These are phyloP conservation scores for Gymnosoma rotundatum DNA, from an alignment of 2,888 invertebrate species.

Conservation along the genomic window DNA sequence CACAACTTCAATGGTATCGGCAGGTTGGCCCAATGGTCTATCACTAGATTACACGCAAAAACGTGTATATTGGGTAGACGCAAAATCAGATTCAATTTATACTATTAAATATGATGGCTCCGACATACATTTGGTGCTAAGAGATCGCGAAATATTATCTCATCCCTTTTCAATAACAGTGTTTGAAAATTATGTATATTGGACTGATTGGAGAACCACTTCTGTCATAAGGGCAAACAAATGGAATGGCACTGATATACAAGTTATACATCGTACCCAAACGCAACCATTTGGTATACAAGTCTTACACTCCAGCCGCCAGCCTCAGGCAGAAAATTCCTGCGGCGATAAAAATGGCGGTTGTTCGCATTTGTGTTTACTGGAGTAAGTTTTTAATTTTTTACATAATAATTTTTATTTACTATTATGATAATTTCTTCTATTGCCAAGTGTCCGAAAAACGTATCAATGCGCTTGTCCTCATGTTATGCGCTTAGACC, in stretches of 20 bases:
- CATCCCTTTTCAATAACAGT: slow-evolving; percentile 95
- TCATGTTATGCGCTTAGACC: slow-evolving; percentile 90
- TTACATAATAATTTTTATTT: not conserved
- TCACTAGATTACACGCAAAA: slow-evolving; percentile 89
- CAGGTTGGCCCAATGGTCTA: slow-evolving; percentile 93
- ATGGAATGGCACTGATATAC: slow-evolving; percentile 91
- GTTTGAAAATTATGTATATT: slow-evolving; percentile 93
- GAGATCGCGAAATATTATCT: slow-evolving; percentile 88
- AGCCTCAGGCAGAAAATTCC: slow-evolving; percentile 86
- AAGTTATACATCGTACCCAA: slow-evolving; percentile 90
- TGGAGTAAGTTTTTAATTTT: slow-evolving; percentile 81
- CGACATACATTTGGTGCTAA: slow-evolving; percentile 86
- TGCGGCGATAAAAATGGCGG: slow-evolving; percentile 88
- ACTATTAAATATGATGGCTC: slow-evolving; percentile 91
- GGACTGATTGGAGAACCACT: slow-evolving; percentile 97
- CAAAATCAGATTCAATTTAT: slow-evolving; percentile 94
- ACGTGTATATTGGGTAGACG: slow-evolving; percentile 93
- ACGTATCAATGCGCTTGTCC: slow-evolving; percentile 91
- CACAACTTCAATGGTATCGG: slow-evolving; percentile 81
- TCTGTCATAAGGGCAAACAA: slow-evolving; percentile 94
- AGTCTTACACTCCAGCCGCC: slow-evolving; percentile 89
- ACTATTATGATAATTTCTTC: not conserved
- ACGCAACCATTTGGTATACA: slow-evolving; percentile 96
- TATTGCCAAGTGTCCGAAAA: slow-evolving; percentile 83
- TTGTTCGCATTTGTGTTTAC: slow-evolving; percentile 91